Evolutionary conservation across 1,140 invertebrate species (phyloP), one percentile per base, ranked within the genome.

Genomic region (Lepidurus arcticus): DNA sequence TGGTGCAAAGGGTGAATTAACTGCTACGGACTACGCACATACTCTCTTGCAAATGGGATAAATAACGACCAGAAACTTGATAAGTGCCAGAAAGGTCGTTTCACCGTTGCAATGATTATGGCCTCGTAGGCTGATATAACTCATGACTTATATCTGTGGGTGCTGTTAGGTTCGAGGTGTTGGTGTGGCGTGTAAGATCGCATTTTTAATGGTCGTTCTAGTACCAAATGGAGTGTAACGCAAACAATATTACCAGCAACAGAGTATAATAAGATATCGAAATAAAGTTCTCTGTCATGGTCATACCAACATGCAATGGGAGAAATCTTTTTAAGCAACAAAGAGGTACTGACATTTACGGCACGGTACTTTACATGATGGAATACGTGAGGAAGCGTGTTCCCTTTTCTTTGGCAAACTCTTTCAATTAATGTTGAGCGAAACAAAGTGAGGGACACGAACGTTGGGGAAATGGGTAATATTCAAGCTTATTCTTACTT

Each of bases 31-130:
- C 10, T 65, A 65, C 53, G 53, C 53, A 21, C 21, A 13, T 65
- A 7, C 13, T 65, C 53, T 65, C 16, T 65, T 65, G 53, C 53
- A 65, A 65, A 65, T 65, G 53, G 53, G 21, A 13, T 65, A n/a
- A n/a, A 13, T 65, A 65, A 65, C 53, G 53, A 65, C 53, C n/a
- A 65, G 53, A 65, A 65, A 65, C 53, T 21, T 65, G 53, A 65
- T 65, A 65, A 65, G 53, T 65, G 53, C 53, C 53, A 65, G 53
- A 21, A 65, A 13, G 53, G 53, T 65, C 53, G 53, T 65, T 65
- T 65, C 53, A 65, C 53, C 53, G 13, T 65, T 65, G 21, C 53
- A 65, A 7, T 65, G 53, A 65, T 65, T 65, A 65, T 65, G 53
- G 53, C 53, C 53, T 65, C 53, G 53, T 65, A 65, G 53, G 7